phyloP scores from a whole-genome alignment of 2,888 invertebrate genomes.

The Machimus atricapillus region DNA sequence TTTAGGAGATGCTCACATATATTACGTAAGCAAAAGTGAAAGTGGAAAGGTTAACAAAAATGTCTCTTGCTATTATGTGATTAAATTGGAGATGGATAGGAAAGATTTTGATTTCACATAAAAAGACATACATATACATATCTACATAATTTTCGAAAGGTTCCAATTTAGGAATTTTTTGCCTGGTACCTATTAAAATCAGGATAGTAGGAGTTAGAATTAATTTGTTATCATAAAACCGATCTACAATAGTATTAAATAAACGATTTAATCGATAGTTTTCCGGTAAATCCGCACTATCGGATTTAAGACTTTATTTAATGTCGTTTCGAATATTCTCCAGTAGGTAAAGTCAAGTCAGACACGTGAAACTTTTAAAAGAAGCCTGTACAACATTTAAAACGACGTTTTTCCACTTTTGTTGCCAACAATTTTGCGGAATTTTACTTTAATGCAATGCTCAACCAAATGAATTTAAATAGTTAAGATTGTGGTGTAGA shows the following conservation, averaged over 20 bases:
- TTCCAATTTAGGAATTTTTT: neutral
- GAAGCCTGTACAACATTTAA: neutral
- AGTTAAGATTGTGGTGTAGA: neutral
- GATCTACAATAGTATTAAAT: too few species aligned
- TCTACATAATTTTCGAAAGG: neutral
- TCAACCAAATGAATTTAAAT: neutral
- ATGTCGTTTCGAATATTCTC: too few species aligned
- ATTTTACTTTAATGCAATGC: neutral
- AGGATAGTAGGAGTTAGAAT: neutral
- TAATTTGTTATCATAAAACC: neutral
- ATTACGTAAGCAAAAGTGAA: neutral
- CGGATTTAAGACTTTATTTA: too few species aligned
- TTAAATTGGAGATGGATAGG: neutral
- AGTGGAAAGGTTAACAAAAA: neutral
- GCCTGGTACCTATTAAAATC: neutral
- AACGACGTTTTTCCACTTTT: neutral
- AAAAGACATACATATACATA: neutral
- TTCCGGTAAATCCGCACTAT: too few species aligned
- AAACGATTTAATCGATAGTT: neutral
- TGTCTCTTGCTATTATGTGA: neutral
- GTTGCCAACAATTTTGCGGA: neutral
- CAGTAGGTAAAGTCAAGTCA: neutral
- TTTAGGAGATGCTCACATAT: neutral
- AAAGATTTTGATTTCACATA: neutral
- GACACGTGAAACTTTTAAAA: neutral